Evolutionary conservation across 2,888 invertebrate species (phyloP), one percentile per base, ranked within the genome.

Genomic region (Pycnomerus fuliginosus): DNA sequence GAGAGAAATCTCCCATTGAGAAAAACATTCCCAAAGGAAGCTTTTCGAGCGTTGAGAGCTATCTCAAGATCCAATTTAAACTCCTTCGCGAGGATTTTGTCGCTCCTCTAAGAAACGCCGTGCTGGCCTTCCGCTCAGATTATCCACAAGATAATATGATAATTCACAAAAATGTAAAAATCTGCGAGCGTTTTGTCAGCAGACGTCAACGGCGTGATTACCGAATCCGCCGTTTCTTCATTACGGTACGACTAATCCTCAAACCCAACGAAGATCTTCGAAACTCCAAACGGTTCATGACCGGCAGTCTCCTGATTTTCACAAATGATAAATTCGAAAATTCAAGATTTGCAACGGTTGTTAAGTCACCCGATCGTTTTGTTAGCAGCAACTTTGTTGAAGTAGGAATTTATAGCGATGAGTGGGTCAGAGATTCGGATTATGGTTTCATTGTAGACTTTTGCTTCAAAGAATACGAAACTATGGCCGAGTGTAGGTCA

Each of bases 21-120:
- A n/a, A n/a, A n/a, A 84, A 83, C 60, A 77, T 82, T 39, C 67
- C 78, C 1, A 68, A 77, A 27, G 87, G 85, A 11, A 72, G 76
- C 0, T 90, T 85, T 64, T 61, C 72, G 1, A 76, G 75, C 59
- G 74, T 83, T 1, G 77, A 83, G 29, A 81, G 88, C 58, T 93
- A 92, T 64, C 71, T 93, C 14, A 85, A 87, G 55, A 73, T 84
- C n/a, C 90, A 90, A 54, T 88, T 87, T 61, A 77, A 85, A 20
- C 72, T 90, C 20, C 64, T 91, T 32, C 72, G 87, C 20, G 90
- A 91, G 72, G 91, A 92, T 69, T 90, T 86, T 62, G 76, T 88
- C 20, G 75, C 77, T 12, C 87, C 91, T 0, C 64, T 93, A 12
- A 72, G 86, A 17, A 77, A 83, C 60, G 87, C 85, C 47, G 76